These are phyloP conservation scores for Chrysodeixis includens DNA, from an alignment of 2,888 invertebrate species.

Conservation along the genomic window DNA sequence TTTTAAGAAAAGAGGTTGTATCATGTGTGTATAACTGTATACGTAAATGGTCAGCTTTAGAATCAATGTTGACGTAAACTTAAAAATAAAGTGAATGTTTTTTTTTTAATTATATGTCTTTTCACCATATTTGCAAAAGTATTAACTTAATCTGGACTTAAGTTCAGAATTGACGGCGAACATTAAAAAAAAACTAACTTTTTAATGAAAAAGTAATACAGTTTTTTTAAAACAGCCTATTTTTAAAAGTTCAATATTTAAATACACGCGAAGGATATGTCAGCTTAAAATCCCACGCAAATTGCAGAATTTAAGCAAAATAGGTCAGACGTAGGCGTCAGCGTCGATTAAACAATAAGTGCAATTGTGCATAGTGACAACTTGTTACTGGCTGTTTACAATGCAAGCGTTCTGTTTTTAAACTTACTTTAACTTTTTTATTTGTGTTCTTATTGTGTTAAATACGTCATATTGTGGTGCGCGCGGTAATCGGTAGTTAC, in stretches of 20 bases:
- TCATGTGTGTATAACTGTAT: no score
- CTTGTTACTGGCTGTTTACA: conserved; percentile 24
- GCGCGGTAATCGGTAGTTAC: neutral
- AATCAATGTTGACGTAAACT: no score
- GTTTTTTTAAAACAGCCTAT: neutral
- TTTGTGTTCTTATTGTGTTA: neutral
- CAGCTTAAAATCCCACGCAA: conserved; percentile 26
- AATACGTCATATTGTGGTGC: neutral
- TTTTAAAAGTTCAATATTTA: neutral
- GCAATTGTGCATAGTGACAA: conserved; percentile 48
- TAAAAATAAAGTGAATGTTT: no score
- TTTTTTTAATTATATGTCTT: no score
- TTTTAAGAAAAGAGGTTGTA: neutral
- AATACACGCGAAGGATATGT: conserved; percentile 12
- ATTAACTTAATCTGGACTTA: no score
- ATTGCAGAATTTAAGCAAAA: conserved; percentile 22
- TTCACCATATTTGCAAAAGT: no score
- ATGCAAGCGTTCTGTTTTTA: conserved; percentile 42
- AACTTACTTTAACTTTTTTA: neutral
- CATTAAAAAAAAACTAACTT: no score
- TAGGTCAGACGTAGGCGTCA: conserved; percentile 39
- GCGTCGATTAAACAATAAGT: conserved; percentile 26
- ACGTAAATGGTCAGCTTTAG: no score
- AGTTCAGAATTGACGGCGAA: no score
- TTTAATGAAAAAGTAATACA: no score